A percentile compares a stretch with the other conserved stretches of the same genome.
These are phyloP conservation scores for Mola mola DNA, from an alignment of 2,113 vertebrate genomes.

Conservation along the genomic window DNA sequence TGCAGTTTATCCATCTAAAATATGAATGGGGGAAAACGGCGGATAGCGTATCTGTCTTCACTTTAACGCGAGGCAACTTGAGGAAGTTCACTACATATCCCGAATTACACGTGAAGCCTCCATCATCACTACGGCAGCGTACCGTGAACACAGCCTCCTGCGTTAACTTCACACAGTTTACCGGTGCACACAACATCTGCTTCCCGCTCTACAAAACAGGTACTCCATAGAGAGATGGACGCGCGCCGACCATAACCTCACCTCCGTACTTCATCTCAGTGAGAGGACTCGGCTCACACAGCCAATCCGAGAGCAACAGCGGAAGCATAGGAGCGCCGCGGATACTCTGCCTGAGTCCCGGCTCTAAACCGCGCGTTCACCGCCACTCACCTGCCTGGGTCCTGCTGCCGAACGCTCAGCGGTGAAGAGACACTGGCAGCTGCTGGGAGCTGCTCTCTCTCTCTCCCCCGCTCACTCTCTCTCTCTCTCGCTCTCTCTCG, in stretches of 20 bases:
- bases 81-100: too few relatives aligned
- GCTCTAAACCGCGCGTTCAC: neutral
- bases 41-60: too few relatives aligned
- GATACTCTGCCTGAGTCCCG: neutral
- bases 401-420: neutral
- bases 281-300: neutral
- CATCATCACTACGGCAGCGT: neutral
- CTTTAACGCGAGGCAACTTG: too few relatives aligned
- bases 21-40: too few relatives aligned
- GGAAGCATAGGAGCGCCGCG: neutral
- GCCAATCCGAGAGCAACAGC: neutral
- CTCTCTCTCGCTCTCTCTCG: too few relatives aligned
- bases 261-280: neutral
- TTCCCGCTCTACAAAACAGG: too few relatives aligned
- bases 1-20: too few relatives aligned
- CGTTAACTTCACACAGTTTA: too few relatives aligned
- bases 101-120: neutral
- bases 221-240: too few relatives aligned
- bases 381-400: constrained; percentile 3
- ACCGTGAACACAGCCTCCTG: too few relatives aligned
- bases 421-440: neutral
- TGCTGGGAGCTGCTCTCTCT: neutral
- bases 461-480: too few relatives aligned
- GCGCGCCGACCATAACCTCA: neutral
- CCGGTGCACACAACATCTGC: neutral